These are phyloP conservation scores for Agrilus planipennis DNA, from an alignment of 1,140 invertebrate genomes.

Conservation along the genomic window DNA sequence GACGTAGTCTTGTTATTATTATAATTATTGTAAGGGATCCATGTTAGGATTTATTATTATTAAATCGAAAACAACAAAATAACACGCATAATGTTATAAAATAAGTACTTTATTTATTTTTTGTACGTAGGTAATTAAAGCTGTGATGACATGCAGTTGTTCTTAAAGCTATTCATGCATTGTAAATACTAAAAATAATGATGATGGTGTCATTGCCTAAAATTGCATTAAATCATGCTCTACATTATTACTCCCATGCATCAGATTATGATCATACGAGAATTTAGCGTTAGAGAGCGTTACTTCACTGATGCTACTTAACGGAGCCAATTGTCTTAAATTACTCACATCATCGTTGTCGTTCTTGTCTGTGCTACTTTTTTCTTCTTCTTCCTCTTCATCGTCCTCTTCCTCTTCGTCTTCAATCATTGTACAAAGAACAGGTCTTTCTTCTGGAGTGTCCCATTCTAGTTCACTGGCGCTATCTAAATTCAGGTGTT, in stretches of 20 bases:
- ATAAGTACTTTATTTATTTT: background rate
- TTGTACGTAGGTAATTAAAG: background rate
- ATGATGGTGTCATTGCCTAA: slow-evolving; percentile 2
- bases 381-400: slow-evolving; percentile 32
- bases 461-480: slow-evolving; percentile 37
- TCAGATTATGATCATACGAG: too few species aligned
- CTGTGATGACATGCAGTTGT: background rate
- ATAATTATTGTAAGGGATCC: too few species aligned
- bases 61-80: too few species aligned
- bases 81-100: too few species aligned
- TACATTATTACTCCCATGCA: background rate
- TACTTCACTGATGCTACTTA: slow-evolving; percentile 33
- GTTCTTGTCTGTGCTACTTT: slow-evolving; percentile 8
- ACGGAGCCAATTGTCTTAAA: slow-evolving; percentile 25
- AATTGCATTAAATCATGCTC: slow-evolving; percentile 2
- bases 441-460: slow-evolving; percentile 35
- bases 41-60: too few species aligned
- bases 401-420: slow-evolving; percentile 40
- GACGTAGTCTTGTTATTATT: too few species aligned
- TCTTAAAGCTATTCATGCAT: background rate
- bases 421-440: slow-evolving; percentile 39
- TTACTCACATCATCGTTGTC: slow-evolving; percentile 28
- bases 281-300: slow-evolving; percentile 25
- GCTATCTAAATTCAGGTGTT: slow-evolving; percentile 17
- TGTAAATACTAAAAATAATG: background rate